phyloP scores from a whole-genome alignment of 2,113 vertebrate species.

The Chlamydotis undulata region DNA sequence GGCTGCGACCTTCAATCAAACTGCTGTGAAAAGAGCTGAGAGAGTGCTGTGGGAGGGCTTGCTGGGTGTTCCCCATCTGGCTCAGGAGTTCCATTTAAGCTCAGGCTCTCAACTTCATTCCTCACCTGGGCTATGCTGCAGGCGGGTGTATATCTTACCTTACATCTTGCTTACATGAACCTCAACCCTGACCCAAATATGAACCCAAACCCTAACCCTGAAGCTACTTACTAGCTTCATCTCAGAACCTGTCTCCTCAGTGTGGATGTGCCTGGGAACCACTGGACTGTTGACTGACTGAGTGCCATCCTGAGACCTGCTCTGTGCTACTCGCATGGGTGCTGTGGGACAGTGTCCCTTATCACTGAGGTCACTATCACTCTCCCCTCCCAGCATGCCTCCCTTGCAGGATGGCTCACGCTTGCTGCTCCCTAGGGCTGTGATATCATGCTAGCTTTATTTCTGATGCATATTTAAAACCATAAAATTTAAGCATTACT shows the following conservation, averaged over 20 bases:
- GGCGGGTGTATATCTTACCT: neutral
- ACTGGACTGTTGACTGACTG: neutral
- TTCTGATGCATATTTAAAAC: neutral
- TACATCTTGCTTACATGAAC: neutral
- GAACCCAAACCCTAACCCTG: no score
- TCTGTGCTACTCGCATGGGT: neutral
- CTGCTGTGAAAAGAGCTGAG: neutral
- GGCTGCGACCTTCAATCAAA: neutral
- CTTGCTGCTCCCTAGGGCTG: neutral
- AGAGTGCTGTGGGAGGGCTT: accelerated
- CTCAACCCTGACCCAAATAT: neutral
- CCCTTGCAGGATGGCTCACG: neutral
- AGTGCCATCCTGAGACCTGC: no score
- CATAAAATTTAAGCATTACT: neutral
- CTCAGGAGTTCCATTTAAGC: neutral
- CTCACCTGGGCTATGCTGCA: neutral
- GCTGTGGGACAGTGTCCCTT: neutral
- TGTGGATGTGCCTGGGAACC: neutral
- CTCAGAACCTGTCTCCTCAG: neutral
- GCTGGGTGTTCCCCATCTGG: accelerated
- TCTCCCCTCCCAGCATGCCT: neutral
- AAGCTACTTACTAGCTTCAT: neutral
- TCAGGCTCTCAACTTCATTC: neutral
- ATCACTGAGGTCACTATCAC: neutral
- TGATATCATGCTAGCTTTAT: neutral